Conservation (phyloP, 2,888 invertebrate species). For the Autographa pulchrina region DNA sequence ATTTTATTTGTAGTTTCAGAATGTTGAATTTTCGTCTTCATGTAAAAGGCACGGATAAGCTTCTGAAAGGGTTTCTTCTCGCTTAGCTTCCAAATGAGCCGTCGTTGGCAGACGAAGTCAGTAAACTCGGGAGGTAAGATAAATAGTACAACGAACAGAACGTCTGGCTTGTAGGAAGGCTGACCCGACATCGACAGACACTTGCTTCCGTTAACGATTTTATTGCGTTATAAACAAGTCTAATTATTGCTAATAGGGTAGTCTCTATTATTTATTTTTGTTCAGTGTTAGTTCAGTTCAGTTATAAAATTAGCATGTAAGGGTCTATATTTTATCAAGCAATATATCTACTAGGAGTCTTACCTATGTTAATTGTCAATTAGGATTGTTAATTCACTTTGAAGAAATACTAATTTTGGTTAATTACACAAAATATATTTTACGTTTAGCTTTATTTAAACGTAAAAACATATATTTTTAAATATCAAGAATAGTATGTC, state of each 20-base stretch:
- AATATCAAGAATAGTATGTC: no score
- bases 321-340: slow-evolving; percentile 10
- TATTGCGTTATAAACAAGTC: slow-evolving; percentile 52
- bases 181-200: slow-evolving; percentile 49
- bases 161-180: slow-evolving; percentile 29
- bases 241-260: slow-evolving; percentile 33
- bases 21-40: background rate
- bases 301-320: slow-evolving; percentile 26
- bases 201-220: slow-evolving; percentile 56
- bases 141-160: slow-evolving; percentile 51
- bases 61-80: background rate
- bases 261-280: slow-evolving; percentile 21
- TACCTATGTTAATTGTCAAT: no score
- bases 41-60: background rate
- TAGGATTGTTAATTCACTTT: no score
- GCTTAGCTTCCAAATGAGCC: background rate
- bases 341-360: background rate
- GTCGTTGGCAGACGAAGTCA: slow-evolving; percentile 14
- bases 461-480: background rate
- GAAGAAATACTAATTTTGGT: no score
- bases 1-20: slow-evolving; percentile 8
- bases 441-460: no score
- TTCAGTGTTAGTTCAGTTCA: slow-evolving; percentile 9
- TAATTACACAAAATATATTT: no score
- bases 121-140: slow-evolving; percentile 31